Evolutionary conservation across 2,888 invertebrate species (phyloP).

Genomic region (Lasius platythorax): DNA sequence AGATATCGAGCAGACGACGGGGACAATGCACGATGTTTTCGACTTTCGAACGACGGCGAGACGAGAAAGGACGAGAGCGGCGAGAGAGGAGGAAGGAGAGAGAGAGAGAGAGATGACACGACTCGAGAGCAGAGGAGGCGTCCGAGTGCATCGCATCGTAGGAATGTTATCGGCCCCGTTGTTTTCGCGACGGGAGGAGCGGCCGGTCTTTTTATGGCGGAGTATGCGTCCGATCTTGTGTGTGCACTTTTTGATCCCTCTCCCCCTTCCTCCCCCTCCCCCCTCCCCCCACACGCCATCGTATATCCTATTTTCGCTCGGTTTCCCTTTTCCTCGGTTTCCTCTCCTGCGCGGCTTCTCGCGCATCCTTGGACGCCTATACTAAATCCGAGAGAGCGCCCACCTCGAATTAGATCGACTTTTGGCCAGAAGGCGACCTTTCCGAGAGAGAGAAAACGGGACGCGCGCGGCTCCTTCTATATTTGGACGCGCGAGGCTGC

Average conservation of each 20-base stretch:
- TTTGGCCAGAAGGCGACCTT: slow-evolving; percentile 45
- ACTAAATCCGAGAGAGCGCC: background rate
- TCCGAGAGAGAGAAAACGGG: background rate
- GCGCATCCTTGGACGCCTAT: background rate
- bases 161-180: slow-evolving; percentile 66
- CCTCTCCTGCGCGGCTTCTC: background rate
- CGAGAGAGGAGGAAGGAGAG: background rate
- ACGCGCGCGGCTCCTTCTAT: background rate
- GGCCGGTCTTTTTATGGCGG: slow-evolving; percentile 69
- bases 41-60: background rate
- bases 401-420: slow-evolving; percentile 59
- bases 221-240: slow-evolving; percentile 57
- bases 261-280: background rate
- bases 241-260: slow-evolving; percentile 12
- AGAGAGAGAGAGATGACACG: slow-evolving; percentile 11
- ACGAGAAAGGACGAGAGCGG: slow-evolving; percentile 16
- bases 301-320: background rate
- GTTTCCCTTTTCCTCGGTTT: slow-evolving; percentile 17
- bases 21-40: slow-evolving; percentile 18
- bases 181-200: slow-evolving; percentile 69
- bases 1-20: slow-evolving; percentile 17
- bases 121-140: background rate
- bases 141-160: slow-evolving; percentile 43
- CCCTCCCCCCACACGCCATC: background rate
- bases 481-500: background rate